Evolutionary conservation across 1,140 invertebrate genomes (phyloP).

Genomic region (Agrilus planipennis): DNA sequence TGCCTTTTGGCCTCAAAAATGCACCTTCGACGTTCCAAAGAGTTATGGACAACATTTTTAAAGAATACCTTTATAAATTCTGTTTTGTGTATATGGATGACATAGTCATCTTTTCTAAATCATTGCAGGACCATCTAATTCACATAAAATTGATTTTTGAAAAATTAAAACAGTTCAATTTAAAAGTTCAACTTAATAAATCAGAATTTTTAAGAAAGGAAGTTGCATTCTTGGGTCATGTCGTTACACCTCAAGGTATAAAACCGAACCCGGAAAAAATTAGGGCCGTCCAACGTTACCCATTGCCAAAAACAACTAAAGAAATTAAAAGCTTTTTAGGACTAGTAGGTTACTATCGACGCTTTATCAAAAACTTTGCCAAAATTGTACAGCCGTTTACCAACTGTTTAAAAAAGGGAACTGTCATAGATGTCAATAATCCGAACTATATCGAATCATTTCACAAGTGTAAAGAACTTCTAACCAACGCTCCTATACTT

Average conservation of each 20-base stretch:
- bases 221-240: constrained; percentile 30
- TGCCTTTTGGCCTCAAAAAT: constrained; percentile 33
- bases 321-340: constrained; percentile 30
- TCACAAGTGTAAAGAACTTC: no score
- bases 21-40: constrained; percentile 29
- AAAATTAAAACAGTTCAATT: constrained; percentile 2
- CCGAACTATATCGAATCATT: no score
- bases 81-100: constrained; percentile 25
- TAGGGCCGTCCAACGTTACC: no score
- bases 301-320: constrained; percentile 20
- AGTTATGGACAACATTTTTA: constrained; percentile 26
- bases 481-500: no score
- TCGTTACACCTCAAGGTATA: constrained; percentile 16
- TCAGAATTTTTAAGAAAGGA: constrained; percentile 20
- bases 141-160: constrained; percentile 4
- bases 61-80: constrained; percentile 12
- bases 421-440: no score
- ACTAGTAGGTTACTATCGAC: constrained; percentile 27
- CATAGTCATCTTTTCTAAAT: constrained; percentile 16
- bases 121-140: constrained; percentile 5
- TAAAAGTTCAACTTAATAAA: constrained; percentile 15
- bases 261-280: constrained; percentile 21
- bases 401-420: no score
- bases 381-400: no score
- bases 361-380: no score